Percentiles rank a stretch among this genome's conserved stretches.
These are phyloP conservation scores for Siniperca scherzeri DNA, from an alignment of 2,797 vertebrate genomes.

Conservation along the genomic window DNA sequence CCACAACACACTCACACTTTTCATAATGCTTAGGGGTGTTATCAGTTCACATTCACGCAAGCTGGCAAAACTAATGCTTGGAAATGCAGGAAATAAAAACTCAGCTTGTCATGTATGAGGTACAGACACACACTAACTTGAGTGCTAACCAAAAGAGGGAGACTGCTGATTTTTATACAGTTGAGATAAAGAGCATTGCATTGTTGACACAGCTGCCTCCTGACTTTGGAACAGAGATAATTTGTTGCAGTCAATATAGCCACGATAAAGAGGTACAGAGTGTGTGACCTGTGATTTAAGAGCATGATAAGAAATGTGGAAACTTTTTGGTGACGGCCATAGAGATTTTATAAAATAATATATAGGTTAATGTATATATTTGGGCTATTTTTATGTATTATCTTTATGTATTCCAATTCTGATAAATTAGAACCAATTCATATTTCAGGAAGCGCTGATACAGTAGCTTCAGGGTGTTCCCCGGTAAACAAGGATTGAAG, in stretches of 20 bases:
- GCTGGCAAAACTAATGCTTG: neutral
- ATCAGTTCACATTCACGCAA: neutral
- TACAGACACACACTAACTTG: neutral
- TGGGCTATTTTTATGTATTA: neutral
- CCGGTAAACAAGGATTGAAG: neutral
- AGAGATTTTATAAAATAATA: too few relatives aligned
- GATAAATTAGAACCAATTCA: too few relatives aligned
- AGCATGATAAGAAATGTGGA: neutral
- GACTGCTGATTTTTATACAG: neutral
- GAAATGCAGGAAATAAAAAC: neutral
- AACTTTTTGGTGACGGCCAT: neutral
- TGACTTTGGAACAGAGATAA: neutral
- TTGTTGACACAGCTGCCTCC: slow-evolving; percentile 28
- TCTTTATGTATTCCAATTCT: neutral
- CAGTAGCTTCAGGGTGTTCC: neutral
- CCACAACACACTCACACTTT: slow-evolving; percentile 16
- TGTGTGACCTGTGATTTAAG: neutral
- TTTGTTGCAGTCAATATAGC: neutral
- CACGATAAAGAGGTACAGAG: neutral
- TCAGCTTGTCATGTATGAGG: neutral
- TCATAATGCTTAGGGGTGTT: neutral
- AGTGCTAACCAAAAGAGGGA: neutral
- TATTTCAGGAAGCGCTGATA: too few relatives aligned
- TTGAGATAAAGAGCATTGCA: neutral
- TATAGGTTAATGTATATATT: neutral